Conservation (phyloP, 1,140 invertebrate genomes). For the Cardiocondyla obscurior region DNA sequence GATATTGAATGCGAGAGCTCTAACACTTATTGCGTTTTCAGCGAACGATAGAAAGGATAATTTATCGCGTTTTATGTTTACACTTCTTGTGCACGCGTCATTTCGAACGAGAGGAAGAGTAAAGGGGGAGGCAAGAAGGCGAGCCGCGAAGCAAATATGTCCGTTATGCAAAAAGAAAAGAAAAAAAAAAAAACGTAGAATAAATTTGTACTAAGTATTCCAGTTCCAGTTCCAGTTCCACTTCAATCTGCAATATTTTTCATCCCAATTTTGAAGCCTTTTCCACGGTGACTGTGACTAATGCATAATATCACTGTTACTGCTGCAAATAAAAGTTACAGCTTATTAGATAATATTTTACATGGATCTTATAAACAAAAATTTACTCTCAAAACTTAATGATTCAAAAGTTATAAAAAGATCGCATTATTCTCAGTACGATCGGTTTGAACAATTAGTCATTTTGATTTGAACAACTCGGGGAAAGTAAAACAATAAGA, state of each 20-base stretch:
- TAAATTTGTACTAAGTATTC: neutral
- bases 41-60: neutral
- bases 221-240: no score
- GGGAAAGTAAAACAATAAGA: no score
- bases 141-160: neutral
- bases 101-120: neutral
- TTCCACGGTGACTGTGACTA: neutral
- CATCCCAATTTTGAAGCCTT: neutral
- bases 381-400: neutral
- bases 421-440: neutral
- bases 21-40: slow-evolving; percentile 2
- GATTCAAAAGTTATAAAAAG: neutral
- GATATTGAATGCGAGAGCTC: neutral
- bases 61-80: slow-evolving; percentile 25
- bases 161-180: neutral
- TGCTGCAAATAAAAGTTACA: neutral
- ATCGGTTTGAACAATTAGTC: neutral
- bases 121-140: neutral
- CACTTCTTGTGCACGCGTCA: neutral
- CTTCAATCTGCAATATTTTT: neutral
- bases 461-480: neutral
- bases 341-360: neutral
- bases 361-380: neutral
- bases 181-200: neutral
- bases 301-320: neutral